phyloP scores from a whole-genome alignment of 2,888 invertebrate genomes.

The Polymixis lichenea region DNA sequence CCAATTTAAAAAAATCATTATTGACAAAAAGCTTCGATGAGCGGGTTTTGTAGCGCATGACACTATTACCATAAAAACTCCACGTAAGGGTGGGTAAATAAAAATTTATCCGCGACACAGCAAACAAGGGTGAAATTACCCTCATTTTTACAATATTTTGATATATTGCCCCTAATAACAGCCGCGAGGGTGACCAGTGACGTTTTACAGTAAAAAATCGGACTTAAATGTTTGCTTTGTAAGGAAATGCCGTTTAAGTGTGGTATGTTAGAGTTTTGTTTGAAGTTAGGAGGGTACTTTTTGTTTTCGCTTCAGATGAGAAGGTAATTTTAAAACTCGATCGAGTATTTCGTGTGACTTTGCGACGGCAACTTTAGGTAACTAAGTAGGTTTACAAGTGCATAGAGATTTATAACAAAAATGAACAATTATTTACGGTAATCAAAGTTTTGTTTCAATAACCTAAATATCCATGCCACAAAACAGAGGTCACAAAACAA shows the following conservation, averaged over 20 bases:
- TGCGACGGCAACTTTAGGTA: not conserved
- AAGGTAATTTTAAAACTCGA: not conserved
- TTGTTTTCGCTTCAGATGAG: slow-evolving; percentile 52
- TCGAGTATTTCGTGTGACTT: not conserved
- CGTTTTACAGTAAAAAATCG: slow-evolving; percentile 86
- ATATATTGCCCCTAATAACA: slow-evolving; percentile 89
- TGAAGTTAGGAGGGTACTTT: slow-evolving; percentile 63
- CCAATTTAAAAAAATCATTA: slow-evolving; percentile 55
- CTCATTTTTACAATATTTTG: slow-evolving; percentile 86
- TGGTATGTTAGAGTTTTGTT: slow-evolving; percentile 59
- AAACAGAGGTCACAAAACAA: not conserved
- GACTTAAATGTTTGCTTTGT: slow-evolving; percentile 80
- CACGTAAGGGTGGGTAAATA: slow-evolving; percentile 66
- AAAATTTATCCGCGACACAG: slow-evolving; percentile 67
- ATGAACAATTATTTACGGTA: not conserved
- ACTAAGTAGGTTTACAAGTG: not conserved
- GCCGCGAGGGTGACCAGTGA: slow-evolving; percentile 72
- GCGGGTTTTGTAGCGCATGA: slow-evolving; percentile 52
- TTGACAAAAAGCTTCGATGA: slow-evolving; percentile 63
- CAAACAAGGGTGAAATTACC: slow-evolving; percentile 85
- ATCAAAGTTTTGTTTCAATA: not conserved
- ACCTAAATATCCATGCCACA: not conserved
- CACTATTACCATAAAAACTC: slow-evolving; percentile 62
- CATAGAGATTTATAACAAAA: not conserved
- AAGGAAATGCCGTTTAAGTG: slow-evolving; percentile 78